Conservation (phyloP, 2,113 vertebrate species). For the Chionis minor region DNA sequence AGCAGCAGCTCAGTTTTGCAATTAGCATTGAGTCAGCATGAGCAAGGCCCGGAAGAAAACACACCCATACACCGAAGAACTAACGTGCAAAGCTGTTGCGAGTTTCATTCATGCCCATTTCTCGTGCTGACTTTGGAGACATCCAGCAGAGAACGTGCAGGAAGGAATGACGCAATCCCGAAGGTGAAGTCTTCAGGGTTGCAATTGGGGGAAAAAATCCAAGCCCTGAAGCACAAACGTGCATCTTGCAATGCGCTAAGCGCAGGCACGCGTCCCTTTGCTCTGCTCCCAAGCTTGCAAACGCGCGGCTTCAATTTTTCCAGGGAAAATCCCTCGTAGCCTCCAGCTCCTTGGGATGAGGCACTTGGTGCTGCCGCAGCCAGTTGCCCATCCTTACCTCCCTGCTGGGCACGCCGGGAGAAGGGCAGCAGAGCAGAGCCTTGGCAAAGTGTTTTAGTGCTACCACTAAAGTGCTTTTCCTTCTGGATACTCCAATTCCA, state of each 20-base stretch:
- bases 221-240: neutral
- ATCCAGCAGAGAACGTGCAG: neutral
- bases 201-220: neutral
- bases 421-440: neutral
- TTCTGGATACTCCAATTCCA: neutral
- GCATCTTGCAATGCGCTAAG: rapidly evolving
- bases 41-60: neutral
- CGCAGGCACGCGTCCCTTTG: rapidly evolving
- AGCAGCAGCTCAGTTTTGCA: neutral
- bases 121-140: neutral
- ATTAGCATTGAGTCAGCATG: rapidly evolving
- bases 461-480: neutral
- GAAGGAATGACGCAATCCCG: rapidly evolving
- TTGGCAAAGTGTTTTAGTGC: neutral
- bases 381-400: neutral
- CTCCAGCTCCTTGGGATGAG: neutral
- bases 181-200: rapidly evolving
- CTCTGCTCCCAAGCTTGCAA: neutral
- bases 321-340: neutral
- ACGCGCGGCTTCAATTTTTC: rapidly evolving
- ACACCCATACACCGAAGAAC: rapidly evolving
- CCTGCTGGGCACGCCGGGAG: neutral
- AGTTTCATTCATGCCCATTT: neutral
- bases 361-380: no score
- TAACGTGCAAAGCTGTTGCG: neutral